These are phyloP conservation scores for Clarias pachynema DNA, from an alignment of 2,797 vertebrate genomes.

Conservation along the genomic window DNA sequence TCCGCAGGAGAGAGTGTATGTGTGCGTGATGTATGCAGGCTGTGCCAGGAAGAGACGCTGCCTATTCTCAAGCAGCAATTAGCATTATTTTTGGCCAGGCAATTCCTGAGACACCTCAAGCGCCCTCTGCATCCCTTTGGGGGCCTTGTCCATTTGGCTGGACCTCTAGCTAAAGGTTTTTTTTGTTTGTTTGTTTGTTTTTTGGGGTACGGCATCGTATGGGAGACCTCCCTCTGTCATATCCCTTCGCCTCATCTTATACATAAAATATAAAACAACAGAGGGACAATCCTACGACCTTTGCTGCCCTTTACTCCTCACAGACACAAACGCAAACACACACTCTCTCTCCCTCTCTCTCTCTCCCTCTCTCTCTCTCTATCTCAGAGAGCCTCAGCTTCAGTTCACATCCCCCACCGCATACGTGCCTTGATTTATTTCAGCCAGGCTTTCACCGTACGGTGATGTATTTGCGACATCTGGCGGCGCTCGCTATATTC, in stretches of 20 bases:
- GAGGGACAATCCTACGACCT: conserved; percentile 98
- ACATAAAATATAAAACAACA: conserved; percentile 97
- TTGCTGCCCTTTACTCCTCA: conserved; percentile 87
- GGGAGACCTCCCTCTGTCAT: conserved; percentile 85
- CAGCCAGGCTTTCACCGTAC: conserved; percentile 82
- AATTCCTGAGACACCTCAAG: conserved; percentile 10
- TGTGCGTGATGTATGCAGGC: conserved; percentile 31
- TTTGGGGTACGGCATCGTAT: conserved; percentile 80
- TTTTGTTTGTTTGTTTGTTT: conserved; percentile 63
- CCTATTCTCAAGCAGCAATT: conserved; percentile 32
- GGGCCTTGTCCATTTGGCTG: conserved; percentile 48
- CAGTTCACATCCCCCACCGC: conserved; percentile 81
- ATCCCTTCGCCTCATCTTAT: conserved; percentile 84
- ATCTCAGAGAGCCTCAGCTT: conserved; percentile 58
- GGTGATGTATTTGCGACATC: conserved; percentile 99
- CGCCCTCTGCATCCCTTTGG: conserved; percentile 16
- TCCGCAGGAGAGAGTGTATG: conserved; percentile 42
- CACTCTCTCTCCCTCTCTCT: conserved; percentile 47
- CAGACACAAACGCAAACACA: conserved; percentile 61
- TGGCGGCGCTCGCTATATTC: conserved; percentile 88
- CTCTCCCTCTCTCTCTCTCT: conserved; percentile 35
- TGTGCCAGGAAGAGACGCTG: background rate
- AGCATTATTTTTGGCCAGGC: conserved; percentile 47
- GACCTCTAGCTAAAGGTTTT: conserved; percentile 54
- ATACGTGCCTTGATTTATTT: conserved; percentile 89